Conservation (phyloP, 2,113 vertebrate species). For the Galemys pyrenaicus region DNA sequence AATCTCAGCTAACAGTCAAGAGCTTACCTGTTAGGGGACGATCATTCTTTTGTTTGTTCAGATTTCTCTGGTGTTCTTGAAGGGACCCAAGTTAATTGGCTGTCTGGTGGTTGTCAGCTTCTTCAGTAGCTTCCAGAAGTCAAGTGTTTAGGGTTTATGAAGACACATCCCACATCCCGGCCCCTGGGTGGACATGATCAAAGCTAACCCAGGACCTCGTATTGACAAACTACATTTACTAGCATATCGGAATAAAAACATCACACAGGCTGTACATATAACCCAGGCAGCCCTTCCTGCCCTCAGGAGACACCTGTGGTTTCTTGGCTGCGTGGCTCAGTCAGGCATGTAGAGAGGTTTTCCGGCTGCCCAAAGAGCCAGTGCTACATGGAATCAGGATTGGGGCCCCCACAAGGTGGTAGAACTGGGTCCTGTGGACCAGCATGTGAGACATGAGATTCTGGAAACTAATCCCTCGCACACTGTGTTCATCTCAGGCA, state of each 20-base stretch:
- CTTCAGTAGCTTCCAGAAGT: not conserved
- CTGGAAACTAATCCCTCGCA: not conserved
- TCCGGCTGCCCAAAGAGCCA: not conserved
- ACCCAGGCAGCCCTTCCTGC: not conserved
- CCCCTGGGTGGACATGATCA: not conserved
- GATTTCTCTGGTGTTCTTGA: not conserved
- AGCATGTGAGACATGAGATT: rapidly evolving
- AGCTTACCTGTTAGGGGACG: not conserved
- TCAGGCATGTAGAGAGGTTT: not conserved
- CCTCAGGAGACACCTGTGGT: not conserved
- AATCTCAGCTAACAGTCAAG: not conserved
- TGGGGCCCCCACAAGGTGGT: not conserved
- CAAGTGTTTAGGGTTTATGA: not conserved
- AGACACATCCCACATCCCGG: not conserved
- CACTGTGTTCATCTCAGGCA: not conserved
- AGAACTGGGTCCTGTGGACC: not conserved
- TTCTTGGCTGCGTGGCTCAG: not conserved
- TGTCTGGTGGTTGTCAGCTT: not conserved
- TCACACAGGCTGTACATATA: not conserved
- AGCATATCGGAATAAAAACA: not conserved
- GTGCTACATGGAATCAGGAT: rapidly evolving
- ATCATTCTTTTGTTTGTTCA: not conserved
- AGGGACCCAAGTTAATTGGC: not conserved
- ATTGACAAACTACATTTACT: not conserved
- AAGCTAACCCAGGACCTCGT: not conserved